Evolutionary conservation across 2,888 invertebrate species (phyloP), one percentile per base, ranked within the genome.

Genomic region (Xanthia icteritia): DNA sequence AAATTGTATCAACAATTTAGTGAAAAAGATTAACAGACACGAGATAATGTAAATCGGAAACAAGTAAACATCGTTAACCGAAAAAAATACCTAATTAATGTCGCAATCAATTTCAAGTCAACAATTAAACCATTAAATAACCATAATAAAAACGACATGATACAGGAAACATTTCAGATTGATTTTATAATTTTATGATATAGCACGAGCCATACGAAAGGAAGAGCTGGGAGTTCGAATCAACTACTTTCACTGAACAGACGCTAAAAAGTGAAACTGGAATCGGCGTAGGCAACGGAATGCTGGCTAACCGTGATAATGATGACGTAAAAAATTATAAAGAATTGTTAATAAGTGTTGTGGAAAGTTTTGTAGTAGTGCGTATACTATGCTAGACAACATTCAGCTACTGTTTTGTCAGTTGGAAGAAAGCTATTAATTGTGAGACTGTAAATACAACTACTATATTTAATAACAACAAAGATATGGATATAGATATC

Each of bases 241-340:
- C 92, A 88, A 92, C 92, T 88, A 95, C 96, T 96, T 96, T 96
- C 96, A 94, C 96, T 93, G 88, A 90, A 88, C 90, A 93, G 91
- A 94, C 92, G 94, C 95, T 96, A 96, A 96, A 95, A 96, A 96
- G 96, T 96, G 96, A 96, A 96, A 96, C 94, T 94, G 94, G 92
- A 93, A 94, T 92, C 92, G 88, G 89, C 90, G 91, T 91, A 90
- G 90, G 90, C 89, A 90, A 86, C 81, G 88, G 91, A 92, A 92
- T 92, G 91, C 92, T 90, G 89, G 90, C 89, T 93, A 91, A 93
- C 92, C 87, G 92, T 90, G 92, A 93, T 94, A 92, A 94, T 91
- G 86, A 91, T 90, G 90, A 90, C 85, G 88, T 89, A 88, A 89
- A 88, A 82, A 89, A 74, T 64, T 78, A 79, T 83, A 83, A 82